phyloP scores from a whole-genome alignment of 2,797 vertebrate species.

The Darevskia mixta region DNA sequence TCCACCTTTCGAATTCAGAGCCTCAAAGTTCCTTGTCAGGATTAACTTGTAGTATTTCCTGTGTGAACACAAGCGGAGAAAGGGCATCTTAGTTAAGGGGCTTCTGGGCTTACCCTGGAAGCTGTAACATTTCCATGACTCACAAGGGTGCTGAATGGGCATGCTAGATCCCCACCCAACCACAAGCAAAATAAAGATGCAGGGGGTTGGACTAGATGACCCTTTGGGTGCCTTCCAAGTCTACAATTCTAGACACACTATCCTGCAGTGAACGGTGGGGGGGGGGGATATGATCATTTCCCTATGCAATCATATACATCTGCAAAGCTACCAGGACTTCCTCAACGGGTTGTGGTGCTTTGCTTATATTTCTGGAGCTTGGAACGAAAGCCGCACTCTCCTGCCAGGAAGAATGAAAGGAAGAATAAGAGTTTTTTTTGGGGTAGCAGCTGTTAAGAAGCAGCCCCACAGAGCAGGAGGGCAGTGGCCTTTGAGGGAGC shows the following conservation, averaged over 20 bases:
- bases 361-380: not conserved
- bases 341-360: not conserved
- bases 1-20: conserved; percentile 96
- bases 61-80: not conserved
- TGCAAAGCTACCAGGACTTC: not conserved
- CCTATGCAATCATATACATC: not conserved
- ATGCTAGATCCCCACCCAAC: not conserved
- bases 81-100: accelerated
- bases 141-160: not conserved
- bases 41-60: conserved; percentile 99
- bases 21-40: conserved; percentile 95
- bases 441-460: not conserved
- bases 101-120: too few species aligned
- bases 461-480: not conserved
- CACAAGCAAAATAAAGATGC: too few species aligned
- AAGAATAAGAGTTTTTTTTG: not conserved
- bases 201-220: too few species aligned
- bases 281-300: not conserved
- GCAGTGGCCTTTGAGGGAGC: not conserved
- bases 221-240: too few species aligned
- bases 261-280: not conserved
- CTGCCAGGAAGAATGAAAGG: not conserved
- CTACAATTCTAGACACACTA: not conserved
- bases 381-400: not conserved
- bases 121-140: not conserved